phyloP scores from a whole-genome alignment of 2,888 invertebrate species.

The Acanthosoma haemorrhoidale region DNA sequence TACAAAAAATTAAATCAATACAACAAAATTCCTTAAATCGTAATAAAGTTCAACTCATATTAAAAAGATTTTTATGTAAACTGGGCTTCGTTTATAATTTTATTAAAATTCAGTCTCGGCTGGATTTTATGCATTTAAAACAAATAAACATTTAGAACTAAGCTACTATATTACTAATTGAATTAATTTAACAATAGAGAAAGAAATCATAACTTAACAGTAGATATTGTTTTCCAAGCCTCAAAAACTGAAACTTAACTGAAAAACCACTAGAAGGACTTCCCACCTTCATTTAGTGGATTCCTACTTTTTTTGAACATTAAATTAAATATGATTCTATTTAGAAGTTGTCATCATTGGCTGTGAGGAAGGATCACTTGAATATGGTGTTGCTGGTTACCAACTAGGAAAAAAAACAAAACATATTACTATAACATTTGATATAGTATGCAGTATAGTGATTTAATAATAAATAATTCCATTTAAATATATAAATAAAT shows the following conservation, averaged over 20 bases:
- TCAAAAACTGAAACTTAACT: background rate
- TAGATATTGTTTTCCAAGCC: background rate
- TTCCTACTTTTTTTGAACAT: slow-evolving; percentile 5
- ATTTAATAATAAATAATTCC: too few species aligned
- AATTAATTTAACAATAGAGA: background rate
- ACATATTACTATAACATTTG: background rate
- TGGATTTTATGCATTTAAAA: background rate
- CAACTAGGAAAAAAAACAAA: slow-evolving; percentile 30
- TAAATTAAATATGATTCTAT: slow-evolving; percentile 23
- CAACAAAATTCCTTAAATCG: too few species aligned
- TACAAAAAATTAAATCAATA: too few species aligned
- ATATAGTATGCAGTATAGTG: too few species aligned
- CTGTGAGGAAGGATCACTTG: slow-evolving; percentile 40
- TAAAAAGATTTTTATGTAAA: background rate
- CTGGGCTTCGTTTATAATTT: slow-evolving; percentile 4
- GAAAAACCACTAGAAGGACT: background rate
- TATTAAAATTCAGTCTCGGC: too few species aligned
- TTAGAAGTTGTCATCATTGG: slow-evolving; percentile 37
- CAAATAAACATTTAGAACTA: background rate
- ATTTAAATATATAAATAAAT: too few species aligned
- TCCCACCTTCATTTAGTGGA: slow-evolving; percentile 3
- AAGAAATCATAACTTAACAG: background rate
- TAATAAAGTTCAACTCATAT: too few species aligned
- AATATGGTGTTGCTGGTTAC: slow-evolving; percentile 38
- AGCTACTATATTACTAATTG: background rate